A percentile compares a stretch with the other conserved stretches of the same genome.
Evolutionary conservation across 2,797 vertebrate genomes (phyloP).

Genomic region (Hemitrygon akajei): DNA sequence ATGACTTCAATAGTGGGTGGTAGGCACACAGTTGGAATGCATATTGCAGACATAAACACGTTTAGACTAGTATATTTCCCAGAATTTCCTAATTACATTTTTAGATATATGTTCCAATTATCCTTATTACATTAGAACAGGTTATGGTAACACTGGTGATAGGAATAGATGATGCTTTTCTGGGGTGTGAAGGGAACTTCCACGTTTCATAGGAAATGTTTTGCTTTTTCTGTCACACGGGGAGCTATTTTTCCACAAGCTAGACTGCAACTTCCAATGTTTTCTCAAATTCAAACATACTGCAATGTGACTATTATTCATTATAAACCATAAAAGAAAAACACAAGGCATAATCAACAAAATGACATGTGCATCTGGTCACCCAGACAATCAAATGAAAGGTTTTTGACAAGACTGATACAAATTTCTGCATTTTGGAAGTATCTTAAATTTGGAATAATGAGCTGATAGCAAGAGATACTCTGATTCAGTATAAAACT

Average conservation of each 20-base stretch:
- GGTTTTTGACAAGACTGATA: conserved; percentile 2
- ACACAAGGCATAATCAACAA: conserved; percentile 11
- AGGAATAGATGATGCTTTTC: neutral
- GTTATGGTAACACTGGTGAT: neutral
- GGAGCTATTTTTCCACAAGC: neutral
- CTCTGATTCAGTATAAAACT: neutral
- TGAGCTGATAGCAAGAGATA: conserved; percentile 10
- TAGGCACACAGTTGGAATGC: neutral
- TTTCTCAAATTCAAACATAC: neutral
- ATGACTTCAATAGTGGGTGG: conserved; percentile 10
- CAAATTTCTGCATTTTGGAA: neutral
- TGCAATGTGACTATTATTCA: neutral
- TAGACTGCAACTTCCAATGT: neutral
- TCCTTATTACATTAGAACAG: neutral
- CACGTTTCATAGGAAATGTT: neutral
- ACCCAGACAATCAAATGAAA: neutral
- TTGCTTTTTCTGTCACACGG: neutral
- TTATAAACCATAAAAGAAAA: neutral
- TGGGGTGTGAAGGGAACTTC: neutral
- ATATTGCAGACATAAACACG: neutral
- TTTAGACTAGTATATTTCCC: neutral
- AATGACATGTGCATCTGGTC: neutral
- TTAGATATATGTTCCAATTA: neutral
- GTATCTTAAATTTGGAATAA: conserved; percentile 30
- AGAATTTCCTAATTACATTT: neutral